phyloP scores from a whole-genome alignment of 1,140 invertebrate genomes.

The Philotrypesis tridentata region DNA sequence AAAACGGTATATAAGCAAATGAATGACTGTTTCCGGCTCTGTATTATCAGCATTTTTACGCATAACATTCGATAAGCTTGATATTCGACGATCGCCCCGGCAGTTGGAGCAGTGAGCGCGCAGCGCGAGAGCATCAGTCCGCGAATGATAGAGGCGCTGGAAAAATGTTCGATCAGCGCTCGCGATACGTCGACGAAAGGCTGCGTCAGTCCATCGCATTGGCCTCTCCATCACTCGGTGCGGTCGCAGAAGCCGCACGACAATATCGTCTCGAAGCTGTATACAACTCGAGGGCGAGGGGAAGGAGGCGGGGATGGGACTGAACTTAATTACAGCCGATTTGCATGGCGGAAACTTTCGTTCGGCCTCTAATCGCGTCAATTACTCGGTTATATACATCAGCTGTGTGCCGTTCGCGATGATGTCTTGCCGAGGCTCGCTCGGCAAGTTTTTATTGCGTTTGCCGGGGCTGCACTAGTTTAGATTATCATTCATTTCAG shows the following conservation, averaged over 20 bases:
- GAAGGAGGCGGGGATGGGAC: no score
- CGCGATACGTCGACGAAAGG: no score
- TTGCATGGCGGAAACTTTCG: constrained; percentile 11
- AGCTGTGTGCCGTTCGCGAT: neutral
- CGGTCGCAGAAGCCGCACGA: neutral
- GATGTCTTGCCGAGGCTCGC: neutral
- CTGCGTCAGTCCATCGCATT: neutral
- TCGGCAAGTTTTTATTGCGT: constrained; percentile 42
- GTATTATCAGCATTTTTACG: no score
- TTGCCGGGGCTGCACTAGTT: constrained; percentile 10
- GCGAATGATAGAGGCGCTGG: neutral
- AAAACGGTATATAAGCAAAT: no score
- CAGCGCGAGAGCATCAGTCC: no score
- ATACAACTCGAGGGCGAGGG: neutral
- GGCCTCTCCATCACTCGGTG: neutral
- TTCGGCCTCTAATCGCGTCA: constrained; percentile 29
- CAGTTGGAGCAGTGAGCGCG: neutral
- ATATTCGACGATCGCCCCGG: no score
- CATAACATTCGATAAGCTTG: no score
- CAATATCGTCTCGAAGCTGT: neutral
- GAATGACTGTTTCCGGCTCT: no score
- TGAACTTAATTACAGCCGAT: constrained; percentile 6
- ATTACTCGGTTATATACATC: constrained; percentile 36
- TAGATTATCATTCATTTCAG: constrained; percentile 37
- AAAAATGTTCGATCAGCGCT: neutral